Evolutionary conservation across 1,140 invertebrate species (phyloP), one percentile per base, ranked within the genome.

Genomic region (Papilio aristodemus): DNA sequence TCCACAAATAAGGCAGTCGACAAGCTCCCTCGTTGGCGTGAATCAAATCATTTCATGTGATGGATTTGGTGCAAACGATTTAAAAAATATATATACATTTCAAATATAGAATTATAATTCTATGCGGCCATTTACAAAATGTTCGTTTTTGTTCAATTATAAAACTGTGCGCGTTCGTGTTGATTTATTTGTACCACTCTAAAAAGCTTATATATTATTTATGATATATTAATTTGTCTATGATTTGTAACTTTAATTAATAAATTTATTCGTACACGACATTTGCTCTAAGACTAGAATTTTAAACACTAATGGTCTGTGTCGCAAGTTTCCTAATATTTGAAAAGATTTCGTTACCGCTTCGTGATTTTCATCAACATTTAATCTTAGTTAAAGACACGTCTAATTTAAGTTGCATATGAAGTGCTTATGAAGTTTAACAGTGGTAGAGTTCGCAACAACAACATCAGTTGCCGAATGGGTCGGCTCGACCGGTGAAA

Each of bases 51-150:
- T 38, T 62, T 62, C 5, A 17, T 62, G 38, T 62, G 59, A 62
- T 62, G 36, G 59, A 62, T 62, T 62, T 62, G 59, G 59, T 62
- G 59, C 32, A 39, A 62, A 62, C 38, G 8, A 38, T 38, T 62
- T 10, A 38, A 14, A 62, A 62, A 62, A 62, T n/a, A n/a, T n/a
- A 62, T 14, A 11, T 19, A 10, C 13, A 62, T 38, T 38, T 37
- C 36, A 38, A 37, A 38, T 37, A 62, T 62, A 62, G n/a, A 62
- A 62, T 62, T 62, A 62, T 62, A 19, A 62, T 62, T 62, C 19
- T 54, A 62, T 36, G 59, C 59, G n/a, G 59, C 36, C 36, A 39
- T 62, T 54, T 54, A 54, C 19, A 22, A 54, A 54, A 43, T 17
- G 9, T 54, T 9, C 0, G 19, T 54, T 54, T 54, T 54, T 54